Conservation (phyloP, 2,113 vertebrate species). For the Peucedramus taeniatus region DNA sequence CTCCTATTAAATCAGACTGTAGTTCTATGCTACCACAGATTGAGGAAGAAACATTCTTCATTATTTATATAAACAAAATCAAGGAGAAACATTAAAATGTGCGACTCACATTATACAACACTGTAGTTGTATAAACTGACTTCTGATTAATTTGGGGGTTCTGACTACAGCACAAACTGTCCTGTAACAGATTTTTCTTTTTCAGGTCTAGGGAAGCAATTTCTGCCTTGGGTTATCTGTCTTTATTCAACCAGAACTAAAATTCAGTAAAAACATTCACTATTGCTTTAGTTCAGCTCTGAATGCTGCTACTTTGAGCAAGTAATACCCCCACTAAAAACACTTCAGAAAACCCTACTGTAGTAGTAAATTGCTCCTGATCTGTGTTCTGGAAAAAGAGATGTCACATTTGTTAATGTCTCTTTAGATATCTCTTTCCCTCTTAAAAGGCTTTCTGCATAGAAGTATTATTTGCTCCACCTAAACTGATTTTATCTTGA, state of each 20-base stretch:
- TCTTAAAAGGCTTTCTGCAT: background rate
- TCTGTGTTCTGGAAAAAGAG: background rate
- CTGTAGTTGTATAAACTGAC: background rate
- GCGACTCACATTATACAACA: background rate
- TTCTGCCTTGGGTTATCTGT: background rate
- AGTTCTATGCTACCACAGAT: background rate
- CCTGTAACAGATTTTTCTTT: background rate
- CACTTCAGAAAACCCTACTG: background rate
- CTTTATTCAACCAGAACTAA: background rate
- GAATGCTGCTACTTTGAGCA: background rate
- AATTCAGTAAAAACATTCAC: background rate
- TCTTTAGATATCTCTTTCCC: background rate
- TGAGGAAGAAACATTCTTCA: background rate
- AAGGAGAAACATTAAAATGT: background rate
- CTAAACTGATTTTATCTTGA: background rate
- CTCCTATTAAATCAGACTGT: background rate
- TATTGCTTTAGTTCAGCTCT: background rate
- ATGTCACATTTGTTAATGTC: background rate
- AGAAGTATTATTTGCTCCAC: background rate
- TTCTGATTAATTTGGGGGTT: background rate
- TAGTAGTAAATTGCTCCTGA: background rate
- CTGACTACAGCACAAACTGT: background rate
- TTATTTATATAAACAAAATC: background rate
- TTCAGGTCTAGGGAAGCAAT: background rate
- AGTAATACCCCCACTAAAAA: background rate